Evolutionary conservation across 2,113 vertebrate species (phyloP).

Genomic region (Neoarius graeffei): DNA sequence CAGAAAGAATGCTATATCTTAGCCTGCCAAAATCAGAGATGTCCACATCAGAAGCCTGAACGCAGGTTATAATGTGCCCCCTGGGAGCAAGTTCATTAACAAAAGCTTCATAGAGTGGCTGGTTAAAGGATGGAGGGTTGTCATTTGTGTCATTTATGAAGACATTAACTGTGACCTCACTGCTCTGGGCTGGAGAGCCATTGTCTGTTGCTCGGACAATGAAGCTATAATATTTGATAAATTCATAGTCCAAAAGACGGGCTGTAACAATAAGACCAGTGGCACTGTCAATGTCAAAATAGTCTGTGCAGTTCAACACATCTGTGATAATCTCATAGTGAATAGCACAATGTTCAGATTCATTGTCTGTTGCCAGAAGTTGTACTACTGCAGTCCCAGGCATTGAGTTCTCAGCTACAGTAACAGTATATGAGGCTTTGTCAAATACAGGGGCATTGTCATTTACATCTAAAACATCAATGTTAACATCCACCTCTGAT

Average conservation of each 20-base stretch:
- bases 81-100: slow-evolving; percentile 90
- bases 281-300: slow-evolving; percentile 87
- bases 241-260: slow-evolving; percentile 87
- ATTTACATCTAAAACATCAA: slow-evolving; percentile 88
- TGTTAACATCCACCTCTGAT: slow-evolving; percentile 90
- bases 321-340: slow-evolving; percentile 93
- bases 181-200: slow-evolving; percentile 86
- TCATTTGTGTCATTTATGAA: slow-evolving; percentile 89
- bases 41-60: slow-evolving; percentile 93
- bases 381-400: slow-evolving; percentile 88
- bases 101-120: slow-evolving; percentile 87
- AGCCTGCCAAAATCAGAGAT: slow-evolving; percentile 85
- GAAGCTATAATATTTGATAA: slow-evolving; percentile 81
- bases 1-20: slow-evolving; percentile 90
- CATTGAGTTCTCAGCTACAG: slow-evolving; percentile 87
- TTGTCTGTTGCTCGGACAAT: slow-evolving; percentile 86
- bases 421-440: slow-evolving; percentile 78
- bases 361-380: slow-evolving; percentile 85
- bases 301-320: slow-evolving; percentile 87
- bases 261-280: slow-evolving; percentile 88
- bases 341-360: slow-evolving; percentile 84
- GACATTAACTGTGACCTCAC: slow-evolving; percentile 85
- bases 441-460: slow-evolving; percentile 90
- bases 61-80: slow-evolving; percentile 94
- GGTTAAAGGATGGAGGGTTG: slow-evolving; percentile 91